phyloP scores from a whole-genome alignment of 2,113 vertebrate genomes.

The Callospermophilus lateralis region DNA sequence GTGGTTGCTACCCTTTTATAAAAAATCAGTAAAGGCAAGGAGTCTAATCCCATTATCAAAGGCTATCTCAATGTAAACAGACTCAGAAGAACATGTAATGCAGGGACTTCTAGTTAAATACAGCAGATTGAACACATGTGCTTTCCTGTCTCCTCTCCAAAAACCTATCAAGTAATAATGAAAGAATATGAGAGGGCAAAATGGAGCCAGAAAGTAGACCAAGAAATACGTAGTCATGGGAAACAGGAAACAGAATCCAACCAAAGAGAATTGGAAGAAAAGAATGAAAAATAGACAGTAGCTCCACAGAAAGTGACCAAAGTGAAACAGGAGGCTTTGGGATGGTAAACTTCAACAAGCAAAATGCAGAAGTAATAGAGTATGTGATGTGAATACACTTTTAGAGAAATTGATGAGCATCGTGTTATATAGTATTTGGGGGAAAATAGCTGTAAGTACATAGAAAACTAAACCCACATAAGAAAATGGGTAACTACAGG shows the following conservation, averaged over 20 bases:
- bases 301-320: neutral
- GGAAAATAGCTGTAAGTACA: neutral
- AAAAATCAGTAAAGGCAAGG: constrained; percentile 1
- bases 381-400: constrained; percentile 14
- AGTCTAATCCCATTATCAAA: constrained; percentile 35
- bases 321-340: neutral
- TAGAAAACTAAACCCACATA: constrained; percentile 21
- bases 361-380: neutral
- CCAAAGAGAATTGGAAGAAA: neutral
- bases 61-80: constrained; percentile 1
- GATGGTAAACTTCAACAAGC: neutral
- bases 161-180: constrained; percentile 29
- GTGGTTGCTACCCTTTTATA: neutral
- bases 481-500: neutral
- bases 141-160: neutral
- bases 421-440: neutral
- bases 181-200: neutral
- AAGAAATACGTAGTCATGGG: neutral
- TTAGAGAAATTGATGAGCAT: neutral
- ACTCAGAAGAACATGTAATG: constrained; percentile 29
- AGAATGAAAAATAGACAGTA: neutral
- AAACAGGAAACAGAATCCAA: constrained; percentile 24
- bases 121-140: neutral
- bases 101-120: neutral
- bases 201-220: constrained; percentile 12